A percentile compares a stretch with the other conserved stretches of the same genome.
phyloP scores from a whole-genome alignment of 2,797 vertebrate species.

The Sebastes miniatus region DNA sequence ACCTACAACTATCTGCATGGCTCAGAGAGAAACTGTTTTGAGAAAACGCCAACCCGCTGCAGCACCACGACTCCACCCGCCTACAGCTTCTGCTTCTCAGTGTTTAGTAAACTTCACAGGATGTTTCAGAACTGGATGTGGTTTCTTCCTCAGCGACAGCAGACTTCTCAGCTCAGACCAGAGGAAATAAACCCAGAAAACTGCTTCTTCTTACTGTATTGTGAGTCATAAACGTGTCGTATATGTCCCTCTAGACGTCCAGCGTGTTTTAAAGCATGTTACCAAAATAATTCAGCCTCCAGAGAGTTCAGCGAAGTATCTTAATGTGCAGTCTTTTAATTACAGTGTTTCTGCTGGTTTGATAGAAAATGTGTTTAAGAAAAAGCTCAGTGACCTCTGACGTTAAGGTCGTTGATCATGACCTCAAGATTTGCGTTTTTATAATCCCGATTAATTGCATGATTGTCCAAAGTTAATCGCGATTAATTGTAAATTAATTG shows the following conservation, averaged over 20 bases:
- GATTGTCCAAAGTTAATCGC: no score
- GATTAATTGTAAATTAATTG: no score
- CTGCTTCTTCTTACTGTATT: not conserved
- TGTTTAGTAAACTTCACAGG: not conserved
- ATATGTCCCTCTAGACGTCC: not conserved
- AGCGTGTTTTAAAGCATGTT: not conserved
- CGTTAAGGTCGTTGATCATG: not conserved
- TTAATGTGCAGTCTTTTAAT: no score
- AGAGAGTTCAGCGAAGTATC: not conserved
- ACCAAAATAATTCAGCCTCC: not conserved
- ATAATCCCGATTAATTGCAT: accelerated
- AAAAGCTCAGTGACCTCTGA: not conserved
- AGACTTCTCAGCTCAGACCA: not conserved
- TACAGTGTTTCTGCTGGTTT: no score
- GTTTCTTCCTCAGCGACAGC: not conserved
- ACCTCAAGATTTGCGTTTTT: no score
- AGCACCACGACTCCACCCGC: no score
- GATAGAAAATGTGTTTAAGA: no score
- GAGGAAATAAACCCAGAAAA: not conserved
- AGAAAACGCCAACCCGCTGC: no score
- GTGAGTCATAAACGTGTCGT: not conserved
- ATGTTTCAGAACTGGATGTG: not conserved
- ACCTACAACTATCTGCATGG: no score
- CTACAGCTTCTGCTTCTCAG: not conserved
- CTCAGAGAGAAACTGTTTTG: not conserved